phyloP scores from a whole-genome alignment of 1,140 invertebrate species.

The Ips typographus region DNA sequence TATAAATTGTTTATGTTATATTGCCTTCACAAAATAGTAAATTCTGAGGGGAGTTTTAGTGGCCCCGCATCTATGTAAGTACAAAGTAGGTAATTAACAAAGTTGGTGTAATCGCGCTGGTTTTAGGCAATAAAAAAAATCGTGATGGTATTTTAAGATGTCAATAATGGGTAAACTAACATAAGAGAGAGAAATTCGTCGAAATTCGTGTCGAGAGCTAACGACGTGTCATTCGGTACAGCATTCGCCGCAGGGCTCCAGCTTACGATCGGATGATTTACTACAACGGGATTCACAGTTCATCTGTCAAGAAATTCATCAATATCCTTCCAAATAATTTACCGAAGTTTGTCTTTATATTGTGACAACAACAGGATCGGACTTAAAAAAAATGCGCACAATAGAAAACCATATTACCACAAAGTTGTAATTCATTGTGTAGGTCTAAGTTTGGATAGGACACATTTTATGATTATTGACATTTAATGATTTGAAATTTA shows the following conservation, averaged over 20 bases:
- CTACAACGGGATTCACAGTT: constrained; percentile 52
- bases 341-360: constrained; percentile 30
- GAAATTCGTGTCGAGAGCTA: constrained; percentile 40
- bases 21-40: constrained; percentile 14
- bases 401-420: no score
- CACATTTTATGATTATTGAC: no score
- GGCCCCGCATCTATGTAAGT: no score
- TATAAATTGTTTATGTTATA: constrained; percentile 15
- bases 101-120: not conserved
- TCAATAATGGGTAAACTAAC: not conserved
- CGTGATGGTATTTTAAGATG: not conserved
- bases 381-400: not conserved
- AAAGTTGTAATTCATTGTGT: no score
- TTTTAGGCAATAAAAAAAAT: not conserved
- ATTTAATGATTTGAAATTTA: no score
- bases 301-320: constrained; percentile 51
- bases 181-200: constrained; percentile 15
- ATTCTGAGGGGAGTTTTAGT: not conserved
- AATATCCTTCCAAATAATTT: constrained; percentile 42
- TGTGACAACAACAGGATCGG: constrained; percentile 14
- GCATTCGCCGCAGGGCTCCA: constrained; percentile 19
- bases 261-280: constrained; percentile 50
- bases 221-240: constrained; percentile 41
- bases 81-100: no score
- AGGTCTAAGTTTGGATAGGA: no score